Evolutionary conservation across 1,140 invertebrate species (phyloP).

Genomic region (Zelostemma sp.): DNA sequence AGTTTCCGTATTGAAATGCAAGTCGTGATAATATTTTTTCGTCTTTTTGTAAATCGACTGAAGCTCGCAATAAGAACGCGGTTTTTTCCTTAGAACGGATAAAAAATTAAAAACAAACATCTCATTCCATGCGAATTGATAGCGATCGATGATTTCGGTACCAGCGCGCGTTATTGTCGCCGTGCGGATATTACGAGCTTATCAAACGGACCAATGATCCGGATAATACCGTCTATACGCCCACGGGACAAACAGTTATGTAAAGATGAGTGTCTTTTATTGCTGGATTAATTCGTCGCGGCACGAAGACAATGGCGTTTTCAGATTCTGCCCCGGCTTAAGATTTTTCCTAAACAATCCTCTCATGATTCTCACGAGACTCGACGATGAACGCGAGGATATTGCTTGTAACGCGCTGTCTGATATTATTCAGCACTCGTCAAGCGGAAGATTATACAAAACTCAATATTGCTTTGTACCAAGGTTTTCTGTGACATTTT

Average conservation of each 20-base stretch:
- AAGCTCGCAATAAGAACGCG: not conserved
- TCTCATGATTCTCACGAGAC: conserved; percentile 5
- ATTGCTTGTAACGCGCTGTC: conserved; percentile 2
- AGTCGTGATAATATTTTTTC: not conserved
- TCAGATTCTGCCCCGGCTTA: conserved; percentile 7
- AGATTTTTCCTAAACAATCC: conserved; percentile 35
- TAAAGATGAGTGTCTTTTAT: conserved; percentile 1
- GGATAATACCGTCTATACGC: conserved; percentile 28
- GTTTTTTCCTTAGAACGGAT: too few relatives aligned
- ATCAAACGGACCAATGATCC: conserved; percentile 32
- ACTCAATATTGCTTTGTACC: too few relatives aligned
- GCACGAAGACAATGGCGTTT: conserved; percentile 10
- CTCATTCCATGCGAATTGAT: too few relatives aligned
- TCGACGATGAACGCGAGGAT: conserved; percentile 22
- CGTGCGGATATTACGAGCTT: conserved; percentile 2
- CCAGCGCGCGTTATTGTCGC: not conserved
- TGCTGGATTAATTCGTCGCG: conserved; percentile 14
- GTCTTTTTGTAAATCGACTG: not conserved
- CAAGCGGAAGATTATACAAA: too few relatives aligned
- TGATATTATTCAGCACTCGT: too few relatives aligned
- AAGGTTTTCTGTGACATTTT: too few relatives aligned
- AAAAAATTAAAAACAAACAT: too few relatives aligned
- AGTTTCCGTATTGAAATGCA: conserved; percentile 17
- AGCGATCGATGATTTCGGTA: not conserved
- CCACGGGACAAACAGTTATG: conserved; percentile 23